A percentile compares a stretch with the other conserved stretches of the same genome.
Evolutionary conservation across 2,888 invertebrate genomes (phyloP).

Genomic region (Hipparchia semele): DNA sequence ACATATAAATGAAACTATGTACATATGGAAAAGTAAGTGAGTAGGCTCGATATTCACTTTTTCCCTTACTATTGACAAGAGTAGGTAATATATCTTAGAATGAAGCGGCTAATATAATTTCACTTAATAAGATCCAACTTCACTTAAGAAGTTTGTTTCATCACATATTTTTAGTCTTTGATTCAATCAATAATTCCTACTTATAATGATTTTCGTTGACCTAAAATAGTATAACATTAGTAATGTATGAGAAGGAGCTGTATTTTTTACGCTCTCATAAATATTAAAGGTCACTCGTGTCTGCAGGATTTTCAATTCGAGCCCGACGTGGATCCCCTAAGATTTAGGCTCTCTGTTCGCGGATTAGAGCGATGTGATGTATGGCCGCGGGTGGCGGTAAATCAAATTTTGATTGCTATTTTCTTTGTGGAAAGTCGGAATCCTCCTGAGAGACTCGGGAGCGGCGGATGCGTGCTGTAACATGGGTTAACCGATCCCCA

Average conservation of each 20-base stretch:
- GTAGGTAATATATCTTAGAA: no score
- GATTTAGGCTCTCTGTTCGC: conserved; percentile 75
- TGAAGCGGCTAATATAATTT: no score
- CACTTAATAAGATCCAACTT: no score
- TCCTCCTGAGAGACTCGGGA: conserved; percentile 60
- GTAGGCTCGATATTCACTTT: no score
- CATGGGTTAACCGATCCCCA: conserved; percentile 79
- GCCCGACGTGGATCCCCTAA: conserved; percentile 71
- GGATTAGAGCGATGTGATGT: conserved; percentile 79
- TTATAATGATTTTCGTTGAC: conserved; percentile 31
- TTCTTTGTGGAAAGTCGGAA: conserved; percentile 80
- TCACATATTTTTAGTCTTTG: no score
- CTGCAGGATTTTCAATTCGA: conserved; percentile 77
- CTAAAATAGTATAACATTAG: conserved; percentile 15
- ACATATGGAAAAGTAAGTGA: background rate
- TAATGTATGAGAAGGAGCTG: conserved; percentile 18
- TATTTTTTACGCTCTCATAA: conserved; percentile 74
- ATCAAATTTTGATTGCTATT: conserved; percentile 83
- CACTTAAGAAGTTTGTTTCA: no score
- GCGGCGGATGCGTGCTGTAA: conserved; percentile 56
- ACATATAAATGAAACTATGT: conserved; percentile 11
- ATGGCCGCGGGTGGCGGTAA: conserved; percentile 81
- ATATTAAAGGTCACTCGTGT: conserved; percentile 72
- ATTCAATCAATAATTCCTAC: no score
- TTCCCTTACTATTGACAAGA: no score